Base-by-base conservation (phyloP, 2,888 invertebrate species). In the Cephus pulcher region DNA sequence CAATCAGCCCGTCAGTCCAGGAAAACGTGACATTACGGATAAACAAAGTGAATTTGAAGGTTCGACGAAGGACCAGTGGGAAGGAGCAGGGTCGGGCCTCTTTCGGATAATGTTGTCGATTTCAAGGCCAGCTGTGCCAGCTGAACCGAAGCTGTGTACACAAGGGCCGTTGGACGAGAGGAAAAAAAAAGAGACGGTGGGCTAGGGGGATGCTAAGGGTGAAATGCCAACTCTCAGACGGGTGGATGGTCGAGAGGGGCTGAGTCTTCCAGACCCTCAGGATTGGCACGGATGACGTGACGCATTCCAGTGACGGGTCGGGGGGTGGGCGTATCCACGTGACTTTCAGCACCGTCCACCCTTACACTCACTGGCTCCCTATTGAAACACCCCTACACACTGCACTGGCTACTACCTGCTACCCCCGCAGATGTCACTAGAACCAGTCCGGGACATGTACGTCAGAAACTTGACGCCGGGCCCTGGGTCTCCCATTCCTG, bases 81-180 rank as follows among this genome's bases (percentile, higher is more conserved):
- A 15, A 40, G 71, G 32, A 71, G 12, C 12, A 71, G 71, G 71
- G 33, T n/a, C 6, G 71, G 71, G 9, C n/a, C n/a, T 56, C 23
- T 33, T 34, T 71, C 12, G n/a, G 71, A 71, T 71, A 71, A 74
- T 74, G 2, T 12, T 34, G 74, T n/a, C 74, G 23, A 34, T 40
- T 40, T 74, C 74, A 74, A 74, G 74, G 80, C 82, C 88, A 87
- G 88, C 86, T 88, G 88, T 85, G 88, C 81, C 84, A 84, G 84
- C 84, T 84, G 85, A 82, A 80, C 75, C 82, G 83, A 84, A 83
- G 86, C 86, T 84, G 86, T 81, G 82, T 80, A 86, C 78, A 87
- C 84, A 85, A 84, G 85, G 78, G 78, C 76, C 77, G 68, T 73
- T 40, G 78, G 82, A 82, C 6, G 9, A 23, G 40, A 4, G 40